These are phyloP conservation scores for Centropus bengalensis DNA, from an alignment of 2,113 vertebrate genomes.

Conservation along the genomic window DNA sequence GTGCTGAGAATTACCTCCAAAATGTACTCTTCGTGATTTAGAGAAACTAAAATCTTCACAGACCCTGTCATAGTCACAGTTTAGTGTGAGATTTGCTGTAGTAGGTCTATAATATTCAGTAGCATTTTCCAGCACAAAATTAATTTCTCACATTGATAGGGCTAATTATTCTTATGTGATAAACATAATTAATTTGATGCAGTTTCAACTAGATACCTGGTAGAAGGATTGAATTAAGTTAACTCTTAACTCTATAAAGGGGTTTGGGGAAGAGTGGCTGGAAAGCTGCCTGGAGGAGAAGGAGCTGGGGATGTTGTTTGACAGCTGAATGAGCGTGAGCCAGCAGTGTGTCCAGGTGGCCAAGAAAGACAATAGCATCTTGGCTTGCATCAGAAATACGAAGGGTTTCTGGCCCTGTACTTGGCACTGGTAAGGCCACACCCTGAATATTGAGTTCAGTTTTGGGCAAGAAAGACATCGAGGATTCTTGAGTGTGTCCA, in stretches of 20 bases:
- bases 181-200: neutral
- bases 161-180: neutral
- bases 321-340: too few species aligned
- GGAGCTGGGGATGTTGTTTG: too few species aligned
- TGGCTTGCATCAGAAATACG: too few species aligned
- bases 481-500: too few species aligned
- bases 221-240: neutral
- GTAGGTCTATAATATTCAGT: neutral
- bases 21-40: neutral
- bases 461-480: too few species aligned
- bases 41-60: neutral
- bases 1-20: neutral
- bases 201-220: neutral
- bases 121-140: accelerated
- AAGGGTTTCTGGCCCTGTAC: too few species aligned
- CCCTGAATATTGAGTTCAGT: too few species aligned
- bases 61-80: neutral
- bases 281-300: too few species aligned
- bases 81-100: neutral
- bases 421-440: too few species aligned
- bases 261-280: too few species aligned
- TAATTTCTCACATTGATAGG: neutral
- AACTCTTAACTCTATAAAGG: neutral
- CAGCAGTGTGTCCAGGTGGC: too few species aligned
- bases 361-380: too few species aligned